A percentile compares a stretch with the other conserved stretches of the same genome.
Conservation (phyloP, 2,797 vertebrate genomes). For the Tamandua tetradactyla region DNA sequence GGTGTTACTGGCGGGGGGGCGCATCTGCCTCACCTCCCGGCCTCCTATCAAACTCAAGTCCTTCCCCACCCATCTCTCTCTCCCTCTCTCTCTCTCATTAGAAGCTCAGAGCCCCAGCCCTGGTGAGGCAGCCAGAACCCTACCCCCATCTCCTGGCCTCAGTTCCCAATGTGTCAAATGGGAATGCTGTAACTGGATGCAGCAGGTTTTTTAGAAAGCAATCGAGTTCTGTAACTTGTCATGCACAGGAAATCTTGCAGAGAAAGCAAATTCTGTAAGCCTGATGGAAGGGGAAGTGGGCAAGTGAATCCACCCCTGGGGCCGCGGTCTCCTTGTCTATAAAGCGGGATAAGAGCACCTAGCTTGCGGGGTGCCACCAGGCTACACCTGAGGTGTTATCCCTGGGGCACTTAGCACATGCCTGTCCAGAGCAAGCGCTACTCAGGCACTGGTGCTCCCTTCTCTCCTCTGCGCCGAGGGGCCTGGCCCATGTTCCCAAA, state of each 20-base stretch:
- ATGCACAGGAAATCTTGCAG: neutral
- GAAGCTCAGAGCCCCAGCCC: too few species aligned
- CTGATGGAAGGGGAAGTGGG: neutral
- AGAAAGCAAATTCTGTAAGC: neutral
- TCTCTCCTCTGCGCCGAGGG: neutral
- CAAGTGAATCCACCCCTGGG: neutral
- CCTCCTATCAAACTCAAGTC: too few species aligned
- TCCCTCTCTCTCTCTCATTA: too few species aligned
- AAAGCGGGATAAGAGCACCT: neutral
- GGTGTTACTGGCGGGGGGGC: neutral
- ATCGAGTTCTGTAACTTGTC: neutral
- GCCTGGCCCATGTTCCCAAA: neutral
- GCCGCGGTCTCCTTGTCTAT: neutral
- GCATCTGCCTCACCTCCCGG: fast-evolving
- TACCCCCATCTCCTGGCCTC: neutral
- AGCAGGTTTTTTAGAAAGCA: neutral
- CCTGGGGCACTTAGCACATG: fast-evolving
- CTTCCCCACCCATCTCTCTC: too few species aligned
- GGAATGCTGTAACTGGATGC: neutral
- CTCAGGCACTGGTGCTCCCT: neutral
- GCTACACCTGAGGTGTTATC: too few species aligned
- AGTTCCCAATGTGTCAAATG: neutral
- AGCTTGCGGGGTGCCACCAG: neutral
- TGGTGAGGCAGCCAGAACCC: neutral
- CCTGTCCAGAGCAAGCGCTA: neutral